Evolutionary conservation across 1,140 invertebrate species (phyloP).

Genomic region (Triops longicaudatus): DNA sequence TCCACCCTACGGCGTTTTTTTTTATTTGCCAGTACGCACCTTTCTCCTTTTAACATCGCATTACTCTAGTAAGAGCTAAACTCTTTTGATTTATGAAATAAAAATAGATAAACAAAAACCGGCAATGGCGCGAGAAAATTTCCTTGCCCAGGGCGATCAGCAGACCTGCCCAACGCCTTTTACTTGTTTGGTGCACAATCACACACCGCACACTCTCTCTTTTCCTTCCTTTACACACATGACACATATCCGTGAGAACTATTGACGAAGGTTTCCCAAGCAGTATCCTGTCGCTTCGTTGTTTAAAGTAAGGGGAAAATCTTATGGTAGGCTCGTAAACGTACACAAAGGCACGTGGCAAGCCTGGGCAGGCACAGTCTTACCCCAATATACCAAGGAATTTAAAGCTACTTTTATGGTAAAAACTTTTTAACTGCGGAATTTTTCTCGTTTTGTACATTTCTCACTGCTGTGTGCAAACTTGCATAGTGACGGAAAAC

Average conservation of each 20-base stretch:
- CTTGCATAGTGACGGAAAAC: neutral
- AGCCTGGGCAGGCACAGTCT: neutral
- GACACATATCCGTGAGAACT: constrained; percentile 11
- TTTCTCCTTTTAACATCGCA: too few relatives aligned
- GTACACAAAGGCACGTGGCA: constrained; percentile 1
- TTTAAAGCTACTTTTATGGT: neutral
- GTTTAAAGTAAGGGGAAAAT: neutral
- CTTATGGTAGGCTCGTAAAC: neutral
- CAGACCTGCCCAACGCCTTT: neutral
- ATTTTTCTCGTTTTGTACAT: neutral
- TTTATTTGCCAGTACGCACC: too few relatives aligned
- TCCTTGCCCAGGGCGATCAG: neutral
- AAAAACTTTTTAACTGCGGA: neutral
- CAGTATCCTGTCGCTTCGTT: neutral
- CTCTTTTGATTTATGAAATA: neutral
- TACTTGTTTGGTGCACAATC: neutral
- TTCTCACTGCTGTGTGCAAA: too few relatives aligned
- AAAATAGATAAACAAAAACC: neutral
- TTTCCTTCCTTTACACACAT: neutral
- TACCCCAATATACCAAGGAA: neutral
- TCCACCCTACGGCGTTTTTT: too few relatives aligned
- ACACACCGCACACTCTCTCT: neutral
- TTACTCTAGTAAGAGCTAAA: neutral
- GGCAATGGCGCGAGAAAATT: neutral
- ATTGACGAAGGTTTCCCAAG: neutral